Conservation (phyloP, 2,113 vertebrate species). For the Petromus typicus region DNA sequence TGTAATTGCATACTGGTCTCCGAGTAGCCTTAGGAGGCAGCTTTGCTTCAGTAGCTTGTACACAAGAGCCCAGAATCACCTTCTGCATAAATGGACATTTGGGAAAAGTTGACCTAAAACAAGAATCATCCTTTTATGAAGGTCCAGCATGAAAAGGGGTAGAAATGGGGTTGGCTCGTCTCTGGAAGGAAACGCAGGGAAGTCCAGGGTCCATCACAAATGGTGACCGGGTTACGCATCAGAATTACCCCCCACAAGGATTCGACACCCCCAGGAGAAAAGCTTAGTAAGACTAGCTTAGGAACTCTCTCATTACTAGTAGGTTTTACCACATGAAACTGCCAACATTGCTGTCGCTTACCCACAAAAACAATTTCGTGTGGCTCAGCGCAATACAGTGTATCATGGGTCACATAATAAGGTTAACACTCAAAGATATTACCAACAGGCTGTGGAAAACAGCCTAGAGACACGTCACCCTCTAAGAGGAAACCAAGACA, state of each 20-base stretch:
- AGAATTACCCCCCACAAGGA: neutral
- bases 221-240: neutral
- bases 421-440: neutral
- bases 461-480: neutral
- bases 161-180: neutral
- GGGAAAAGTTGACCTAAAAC: neutral
- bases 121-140: neutral
- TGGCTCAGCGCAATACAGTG: neutral
- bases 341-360: neutral
- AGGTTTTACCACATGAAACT: neutral
- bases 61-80: neutral
- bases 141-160: neutral
- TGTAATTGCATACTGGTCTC: neutral
- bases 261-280: neutral
- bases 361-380: neutral
- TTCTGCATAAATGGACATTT: neutral
- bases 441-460: neutral
- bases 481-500: neutral
- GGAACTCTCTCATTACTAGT: neutral
- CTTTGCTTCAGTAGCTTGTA: neutral
- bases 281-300: neutral
- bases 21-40: neutral
- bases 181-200: neutral
- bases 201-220: neutral
- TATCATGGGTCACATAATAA: accelerated